phyloP scores from a whole-genome alignment of 2,113 vertebrate genomes.

The Pelecanoides urinatrix region DNA sequence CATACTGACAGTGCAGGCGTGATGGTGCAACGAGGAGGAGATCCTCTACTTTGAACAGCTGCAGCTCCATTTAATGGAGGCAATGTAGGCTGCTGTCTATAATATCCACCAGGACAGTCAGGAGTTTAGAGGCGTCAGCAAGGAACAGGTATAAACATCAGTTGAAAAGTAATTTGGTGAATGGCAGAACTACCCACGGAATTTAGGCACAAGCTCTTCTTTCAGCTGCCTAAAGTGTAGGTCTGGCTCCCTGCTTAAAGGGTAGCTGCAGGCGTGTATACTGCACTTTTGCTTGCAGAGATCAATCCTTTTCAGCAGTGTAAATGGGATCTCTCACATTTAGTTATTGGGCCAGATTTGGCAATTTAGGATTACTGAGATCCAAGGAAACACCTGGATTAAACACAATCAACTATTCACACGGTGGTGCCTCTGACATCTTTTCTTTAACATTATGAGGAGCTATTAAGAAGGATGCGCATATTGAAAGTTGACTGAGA shows the following conservation, averaged over 20 bases:
- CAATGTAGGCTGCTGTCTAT: background rate
- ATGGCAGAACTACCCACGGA: background rate
- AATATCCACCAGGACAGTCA: background rate
- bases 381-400: background rate
- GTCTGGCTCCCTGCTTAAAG: background rate
- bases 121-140: background rate
- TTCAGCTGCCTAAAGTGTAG: background rate
- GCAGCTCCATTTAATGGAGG: background rate
- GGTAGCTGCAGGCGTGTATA: background rate
- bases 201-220: background rate
- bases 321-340: background rate
- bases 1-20: rapidly evolving
- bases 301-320: background rate
- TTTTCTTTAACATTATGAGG: background rate
- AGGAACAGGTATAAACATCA: background rate
- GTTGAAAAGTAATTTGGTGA: background rate
- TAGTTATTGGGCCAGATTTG: background rate
- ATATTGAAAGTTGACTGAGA: rapidly evolving
- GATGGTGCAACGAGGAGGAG: background rate
- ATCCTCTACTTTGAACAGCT: background rate
- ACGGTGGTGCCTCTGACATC: background rate
- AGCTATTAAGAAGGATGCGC: rapidly evolving
- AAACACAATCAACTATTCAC: background rate
- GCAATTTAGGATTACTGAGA: background rate
- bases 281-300: background rate